Conservation (phyloP, 2,888 invertebrate species). For the Coelopa pilipes region DNA sequence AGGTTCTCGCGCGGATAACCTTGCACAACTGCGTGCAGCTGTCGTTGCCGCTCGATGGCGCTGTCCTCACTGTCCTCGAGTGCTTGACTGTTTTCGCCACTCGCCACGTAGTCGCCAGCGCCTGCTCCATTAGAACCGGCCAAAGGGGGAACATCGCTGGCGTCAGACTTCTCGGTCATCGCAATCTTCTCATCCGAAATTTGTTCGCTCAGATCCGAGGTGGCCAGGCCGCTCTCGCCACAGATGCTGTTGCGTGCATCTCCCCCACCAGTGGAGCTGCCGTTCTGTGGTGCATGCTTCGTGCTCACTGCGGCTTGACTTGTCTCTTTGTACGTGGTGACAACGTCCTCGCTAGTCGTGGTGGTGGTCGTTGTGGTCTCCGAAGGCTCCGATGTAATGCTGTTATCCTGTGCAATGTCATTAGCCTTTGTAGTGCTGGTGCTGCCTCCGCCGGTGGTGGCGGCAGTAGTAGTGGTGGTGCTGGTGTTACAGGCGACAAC, state of each 20-base stretch:
- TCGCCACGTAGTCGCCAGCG: constrained; percentile 47
- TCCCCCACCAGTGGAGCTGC: constrained; percentile 44
- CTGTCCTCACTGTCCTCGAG: constrained; percentile 64
- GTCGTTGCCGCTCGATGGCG: constrained; percentile 48
- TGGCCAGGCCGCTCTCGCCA: constrained; percentile 29
- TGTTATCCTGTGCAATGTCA: constrained; percentile 65
- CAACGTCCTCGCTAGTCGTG: constrained; percentile 66
- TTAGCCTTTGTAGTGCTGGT: constrained; percentile 49
- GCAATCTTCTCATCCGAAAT: constrained; percentile 38
- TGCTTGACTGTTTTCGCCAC: constrained; percentile 60
- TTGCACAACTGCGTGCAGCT: constrained; percentile 43
- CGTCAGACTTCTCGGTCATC: constrained; percentile 50
- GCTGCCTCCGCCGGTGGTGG: constrained; percentile 32
- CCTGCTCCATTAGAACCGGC: constrained; percentile 36
- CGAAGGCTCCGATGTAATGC: constrained; percentile 66
- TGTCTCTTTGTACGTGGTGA: constrained; percentile 65
- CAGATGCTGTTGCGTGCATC: neutral
- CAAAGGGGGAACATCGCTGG: constrained; percentile 48
- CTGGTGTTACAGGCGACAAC: neutral
- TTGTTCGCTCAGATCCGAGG: constrained; percentile 47
- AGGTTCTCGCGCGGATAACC: constrained; percentile 50
- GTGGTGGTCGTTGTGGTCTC: constrained; percentile 65
- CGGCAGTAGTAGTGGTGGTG: constrained; percentile 39
- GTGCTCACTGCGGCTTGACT: constrained; percentile 45
- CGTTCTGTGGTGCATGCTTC: constrained; percentile 48